These are phyloP conservation scores for Genyomyrus donnyi DNA, from an alignment of 2,113 vertebrate species.

Conservation along the genomic window DNA sequence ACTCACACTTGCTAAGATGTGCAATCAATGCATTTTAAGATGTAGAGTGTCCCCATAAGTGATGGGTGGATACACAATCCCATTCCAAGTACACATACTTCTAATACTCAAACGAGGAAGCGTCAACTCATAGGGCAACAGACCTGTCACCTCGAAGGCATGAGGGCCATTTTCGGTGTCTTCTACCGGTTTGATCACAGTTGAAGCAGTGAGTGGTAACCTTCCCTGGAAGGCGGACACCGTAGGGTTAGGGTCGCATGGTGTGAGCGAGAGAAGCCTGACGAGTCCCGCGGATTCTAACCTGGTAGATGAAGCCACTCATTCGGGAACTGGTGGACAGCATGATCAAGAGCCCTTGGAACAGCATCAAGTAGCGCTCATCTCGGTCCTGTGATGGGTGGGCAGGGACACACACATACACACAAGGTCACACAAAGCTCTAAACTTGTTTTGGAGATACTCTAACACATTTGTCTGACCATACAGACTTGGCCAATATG, in stretches of 20 bases:
- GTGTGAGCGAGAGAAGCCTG: neutral
- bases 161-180: conserved; percentile 1
- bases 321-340: conserved; percentile 89
- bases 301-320: conserved; percentile 98
- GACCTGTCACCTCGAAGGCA: conserved; percentile 19
- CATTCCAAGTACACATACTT: neutral
- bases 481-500: neutral
- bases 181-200: neutral
- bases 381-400: conserved; percentile 70
- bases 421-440: neutral
- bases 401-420: neutral
- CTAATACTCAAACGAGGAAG: neutral
- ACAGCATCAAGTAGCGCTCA: conserved; percentile 88
- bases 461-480: neutral
- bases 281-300: conserved; percentile 34
- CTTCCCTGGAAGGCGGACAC: neutral
- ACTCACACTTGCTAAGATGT: neutral
- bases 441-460: neutral
- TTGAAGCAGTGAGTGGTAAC: conserved; percentile 7
- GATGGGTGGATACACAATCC: neutral
- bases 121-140: neutral
- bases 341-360: conserved; percentile 83
- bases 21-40: neutral
- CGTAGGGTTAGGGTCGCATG: neutral
- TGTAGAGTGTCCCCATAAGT: neutral